These are phyloP conservation scores for Hydrochoerus hydrochaeris DNA, from an alignment of 2,113 vertebrate species.

Conservation along the genomic window DNA sequence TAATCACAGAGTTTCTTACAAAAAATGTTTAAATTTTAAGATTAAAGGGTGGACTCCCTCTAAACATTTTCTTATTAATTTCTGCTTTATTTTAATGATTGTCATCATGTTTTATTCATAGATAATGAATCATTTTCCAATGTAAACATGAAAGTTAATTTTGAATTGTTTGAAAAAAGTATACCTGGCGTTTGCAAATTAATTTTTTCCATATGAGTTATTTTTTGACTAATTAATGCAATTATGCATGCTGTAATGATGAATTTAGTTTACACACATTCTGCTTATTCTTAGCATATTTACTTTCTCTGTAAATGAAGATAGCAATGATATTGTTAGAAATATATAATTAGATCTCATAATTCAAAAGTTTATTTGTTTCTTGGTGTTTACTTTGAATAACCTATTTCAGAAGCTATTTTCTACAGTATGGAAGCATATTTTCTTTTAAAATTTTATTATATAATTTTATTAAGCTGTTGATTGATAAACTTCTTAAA, in stretches of 20 bases:
- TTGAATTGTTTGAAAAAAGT: background rate
- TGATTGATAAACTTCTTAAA: background rate
- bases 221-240: background rate
- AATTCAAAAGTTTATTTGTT: background rate
- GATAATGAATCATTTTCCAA: background rate
- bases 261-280: background rate
- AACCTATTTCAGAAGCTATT: background rate
- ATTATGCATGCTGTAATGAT: background rate
- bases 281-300: background rate
- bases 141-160: background rate
- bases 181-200: background rate
- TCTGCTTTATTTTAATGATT: conserved; percentile 15
- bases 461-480: background rate
- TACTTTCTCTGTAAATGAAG: background rate
- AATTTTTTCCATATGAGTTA: background rate
- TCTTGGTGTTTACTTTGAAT: background rate
- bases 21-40: background rate
- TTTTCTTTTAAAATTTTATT: background rate
- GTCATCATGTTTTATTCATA: background rate
- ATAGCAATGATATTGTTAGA: background rate
- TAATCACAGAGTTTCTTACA: conserved; percentile 21
- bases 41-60: background rate
- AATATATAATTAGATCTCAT: background rate
- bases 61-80: background rate
- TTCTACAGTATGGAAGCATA: background rate